Evolutionary conservation across 2,113 vertebrate genomes (phyloP).

Genomic region (Etheostoma spectabile): DNA sequence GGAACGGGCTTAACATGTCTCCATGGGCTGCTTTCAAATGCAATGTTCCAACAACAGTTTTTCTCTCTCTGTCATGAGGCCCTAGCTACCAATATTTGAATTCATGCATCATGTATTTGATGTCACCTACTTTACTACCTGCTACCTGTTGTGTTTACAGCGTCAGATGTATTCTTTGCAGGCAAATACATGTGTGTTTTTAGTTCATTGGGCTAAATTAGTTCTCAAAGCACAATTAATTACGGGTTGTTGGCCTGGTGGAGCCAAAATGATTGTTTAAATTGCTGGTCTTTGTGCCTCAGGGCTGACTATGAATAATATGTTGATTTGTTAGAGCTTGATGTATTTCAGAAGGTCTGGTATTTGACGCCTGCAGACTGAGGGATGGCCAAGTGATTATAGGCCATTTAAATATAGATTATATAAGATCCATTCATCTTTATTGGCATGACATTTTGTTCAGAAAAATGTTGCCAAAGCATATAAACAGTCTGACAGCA

Average conservation of each 20-base stretch:
- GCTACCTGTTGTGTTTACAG: background rate
- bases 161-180: background rate
- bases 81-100: background rate
- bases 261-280: slow-evolving; percentile 20
- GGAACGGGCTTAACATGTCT: slow-evolving; percentile 56
- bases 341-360: slow-evolving; percentile 24
- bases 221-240: slow-evolving; percentile 20
- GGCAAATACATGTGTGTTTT: background rate
- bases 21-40: slow-evolving; percentile 42
- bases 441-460: background rate
- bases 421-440: background rate
- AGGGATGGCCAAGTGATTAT: slow-evolving; percentile 11
- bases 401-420: background rate
- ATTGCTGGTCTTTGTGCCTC: slow-evolving; percentile 14
- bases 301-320: slow-evolving; percentile 37
- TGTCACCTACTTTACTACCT: background rate
- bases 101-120: background rate
- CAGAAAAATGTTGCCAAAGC: background rate
- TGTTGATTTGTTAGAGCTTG: slow-evolving; percentile 6
- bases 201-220: slow-evolving; percentile 1
- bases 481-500: background rate
- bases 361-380: slow-evolving; percentile 23
- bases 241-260: slow-evolving; percentile 1
- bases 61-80: slow-evolving; percentile 1
- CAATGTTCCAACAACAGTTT: slow-evolving; percentile 40